phyloP scores from a whole-genome alignment of 1,140 invertebrate genomes.

The Cyclina sinensis region DNA sequence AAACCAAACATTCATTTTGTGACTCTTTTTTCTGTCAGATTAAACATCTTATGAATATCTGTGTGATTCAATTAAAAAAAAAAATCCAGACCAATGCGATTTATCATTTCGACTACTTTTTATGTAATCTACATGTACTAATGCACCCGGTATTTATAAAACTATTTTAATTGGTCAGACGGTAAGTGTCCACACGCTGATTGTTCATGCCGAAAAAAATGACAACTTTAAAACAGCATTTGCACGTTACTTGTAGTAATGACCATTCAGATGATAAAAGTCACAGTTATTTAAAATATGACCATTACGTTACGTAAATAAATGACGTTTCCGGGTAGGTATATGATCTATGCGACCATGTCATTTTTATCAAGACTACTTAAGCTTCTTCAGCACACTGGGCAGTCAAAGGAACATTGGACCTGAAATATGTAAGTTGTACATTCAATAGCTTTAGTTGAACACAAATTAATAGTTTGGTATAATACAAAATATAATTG shows the following conservation, averaged over 20 bases:
- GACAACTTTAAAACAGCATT: background rate
- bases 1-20: too few relatives aligned
- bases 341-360: background rate
- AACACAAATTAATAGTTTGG: too few relatives aligned
- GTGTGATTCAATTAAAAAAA: too few relatives aligned
- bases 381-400: background rate
- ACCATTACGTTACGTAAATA: background rate
- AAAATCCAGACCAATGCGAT: too few relatives aligned
- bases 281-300: background rate
- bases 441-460: too few relatives aligned
- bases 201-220: background rate
- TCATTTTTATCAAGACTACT: background rate
- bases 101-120: too few relatives aligned
- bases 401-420: background rate
- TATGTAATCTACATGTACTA: too few relatives aligned
- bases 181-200: background rate
- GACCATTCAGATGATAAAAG: background rate
- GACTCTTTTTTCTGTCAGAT: too few relatives aligned
- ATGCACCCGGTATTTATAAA: too few relatives aligned
- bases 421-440: background rate
- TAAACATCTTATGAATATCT: too few relatives aligned
- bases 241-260: background rate
- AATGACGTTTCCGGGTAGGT: slow-evolving; percentile 25
- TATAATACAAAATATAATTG: too few relatives aligned
- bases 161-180: too few relatives aligned